Evolutionary conservation across 2,113 vertebrate genomes (phyloP), one percentile per base, ranked within the genome.

Genomic region (Hippocampus barbouri): DNA sequence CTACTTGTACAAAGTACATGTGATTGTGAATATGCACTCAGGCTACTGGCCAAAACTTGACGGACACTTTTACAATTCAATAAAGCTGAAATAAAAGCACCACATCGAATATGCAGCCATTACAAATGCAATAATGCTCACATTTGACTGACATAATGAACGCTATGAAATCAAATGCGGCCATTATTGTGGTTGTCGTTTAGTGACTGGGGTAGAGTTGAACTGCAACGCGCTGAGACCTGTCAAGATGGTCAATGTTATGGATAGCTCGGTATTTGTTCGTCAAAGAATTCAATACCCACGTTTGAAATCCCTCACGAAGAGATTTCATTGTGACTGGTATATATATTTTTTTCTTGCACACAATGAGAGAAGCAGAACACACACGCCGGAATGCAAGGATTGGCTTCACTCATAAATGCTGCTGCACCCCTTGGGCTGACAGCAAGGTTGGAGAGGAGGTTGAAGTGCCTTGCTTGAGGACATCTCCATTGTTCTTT

Each of bases 11-110:
- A 23, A 34, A 14, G n/a, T 43, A 23, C 27, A 23, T 34, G 6
- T 15, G 25, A 66, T 20, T 15, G 45, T 27, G 41, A 66, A 10
- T 38, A 18, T 14, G 9, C 72, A 34, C 18, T 6, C 5, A 38
- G 5, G 34, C 11, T 43, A 70, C 54, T 54, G 64, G 59, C 27
- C 70, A 72, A 51, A 47, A 23, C 57, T 65, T 15, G 18, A 41
- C 60, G 16, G 49, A 57, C 38, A 56, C 45, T 57, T 49, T 49
- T 70, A 57, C 59, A 73, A 21, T 49, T 49, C 23, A 57, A 57
- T 23, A 6, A 6, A 27, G 25, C 25, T 6, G 4, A 25, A 16
- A 30, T 16, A 30, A 16, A 18, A 30, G 57, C 25, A 18, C 2
- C 27, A 11, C 5, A 16, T 8, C 20, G 8, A 53, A 53, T 3